Evolutionary conservation across 37 sponge, comb jelly and placozoan species (phyloP).

Genomic region (Beroe ovata): DNA sequence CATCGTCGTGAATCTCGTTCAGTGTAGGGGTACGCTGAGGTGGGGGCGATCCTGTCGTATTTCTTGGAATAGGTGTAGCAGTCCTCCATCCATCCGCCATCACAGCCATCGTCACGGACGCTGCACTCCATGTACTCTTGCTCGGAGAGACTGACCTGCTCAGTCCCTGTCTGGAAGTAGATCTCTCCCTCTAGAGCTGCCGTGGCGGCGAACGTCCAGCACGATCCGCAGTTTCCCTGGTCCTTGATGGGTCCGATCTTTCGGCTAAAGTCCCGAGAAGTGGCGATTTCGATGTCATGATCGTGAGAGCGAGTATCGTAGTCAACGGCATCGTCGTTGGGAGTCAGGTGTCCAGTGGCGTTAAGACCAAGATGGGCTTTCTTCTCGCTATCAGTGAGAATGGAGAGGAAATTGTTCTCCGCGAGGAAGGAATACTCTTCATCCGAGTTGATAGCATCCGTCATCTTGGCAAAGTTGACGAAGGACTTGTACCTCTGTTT

Average conservation of each 20-base stretch:
- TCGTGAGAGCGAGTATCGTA: neutral
- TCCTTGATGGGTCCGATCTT: neutral
- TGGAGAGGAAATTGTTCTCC: conserved; percentile 42
- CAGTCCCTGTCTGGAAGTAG: neutral
- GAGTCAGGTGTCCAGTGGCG: neutral
- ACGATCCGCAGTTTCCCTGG: conserved; percentile 34
- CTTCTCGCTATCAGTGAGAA: conserved; percentile 7
- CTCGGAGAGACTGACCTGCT: conserved; percentile 1
- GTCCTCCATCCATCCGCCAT: conserved; percentile 26
- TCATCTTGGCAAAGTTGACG: neutral
- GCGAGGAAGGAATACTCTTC: neutral
- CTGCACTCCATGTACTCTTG: conserved; percentile 55
- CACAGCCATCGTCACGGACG: neutral
- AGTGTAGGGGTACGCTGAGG: conserved; percentile 12
- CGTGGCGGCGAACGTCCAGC: conserved; percentile 55
- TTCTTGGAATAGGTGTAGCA: conserved; percentile 60
- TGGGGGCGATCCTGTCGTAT: conserved; percentile 24
- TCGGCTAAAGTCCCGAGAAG: conserved; percentile 1
- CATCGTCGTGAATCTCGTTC: neutral
- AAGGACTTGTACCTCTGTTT: conserved; percentile 53
- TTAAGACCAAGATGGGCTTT: neutral
- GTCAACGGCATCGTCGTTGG: neutral
- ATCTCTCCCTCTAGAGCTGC: conserved; percentile 58
- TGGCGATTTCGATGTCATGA: neutral
- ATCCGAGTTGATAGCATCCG: neutral